A percentile compares a stretch with the other conserved stretches of the same genome.
Conservation (phyloP, 1,140 invertebrate genomes). For the Pinna nobilis region DNA sequence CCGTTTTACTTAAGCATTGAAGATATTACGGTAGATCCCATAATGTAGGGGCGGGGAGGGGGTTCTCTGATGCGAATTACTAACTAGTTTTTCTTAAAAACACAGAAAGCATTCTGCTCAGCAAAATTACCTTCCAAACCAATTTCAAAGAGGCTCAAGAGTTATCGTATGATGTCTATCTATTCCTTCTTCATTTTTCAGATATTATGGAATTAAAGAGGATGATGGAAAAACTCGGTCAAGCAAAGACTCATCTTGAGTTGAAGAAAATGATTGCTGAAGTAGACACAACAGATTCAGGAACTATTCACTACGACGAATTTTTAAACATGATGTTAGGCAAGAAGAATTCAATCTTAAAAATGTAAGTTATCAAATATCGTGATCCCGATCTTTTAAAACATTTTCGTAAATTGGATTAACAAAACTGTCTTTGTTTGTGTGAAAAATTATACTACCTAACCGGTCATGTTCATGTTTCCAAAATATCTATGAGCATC, state of each 20-base stretch:
- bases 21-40: too few relatives aligned
- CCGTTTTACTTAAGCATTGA: too few relatives aligned
- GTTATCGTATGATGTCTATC: background rate
- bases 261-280: constrained; percentile 91
- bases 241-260: constrained; percentile 93
- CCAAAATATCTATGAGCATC: too few relatives aligned
- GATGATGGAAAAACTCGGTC: constrained; percentile 96
- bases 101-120: background rate
- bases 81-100: background rate
- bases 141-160: background rate
- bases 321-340: constrained; percentile 71
- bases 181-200: constrained; percentile 35
- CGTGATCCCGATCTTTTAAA: too few relatives aligned
- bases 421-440: too few relatives aligned
- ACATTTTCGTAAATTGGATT: background rate
- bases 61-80: background rate
- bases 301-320: constrained; percentile 65
- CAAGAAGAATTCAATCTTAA: constrained; percentile 56
- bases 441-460: too few relatives aligned
- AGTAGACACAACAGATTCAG: constrained; percentile 60
- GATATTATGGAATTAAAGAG: constrained; percentile 90
- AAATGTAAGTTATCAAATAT: constrained; percentile 61
- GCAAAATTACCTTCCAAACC: background rate
- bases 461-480: too few relatives aligned
- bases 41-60: too few relatives aligned